phyloP scores from a whole-genome alignment of 2,113 vertebrate genomes.

The Terrapene triunguis region DNA sequence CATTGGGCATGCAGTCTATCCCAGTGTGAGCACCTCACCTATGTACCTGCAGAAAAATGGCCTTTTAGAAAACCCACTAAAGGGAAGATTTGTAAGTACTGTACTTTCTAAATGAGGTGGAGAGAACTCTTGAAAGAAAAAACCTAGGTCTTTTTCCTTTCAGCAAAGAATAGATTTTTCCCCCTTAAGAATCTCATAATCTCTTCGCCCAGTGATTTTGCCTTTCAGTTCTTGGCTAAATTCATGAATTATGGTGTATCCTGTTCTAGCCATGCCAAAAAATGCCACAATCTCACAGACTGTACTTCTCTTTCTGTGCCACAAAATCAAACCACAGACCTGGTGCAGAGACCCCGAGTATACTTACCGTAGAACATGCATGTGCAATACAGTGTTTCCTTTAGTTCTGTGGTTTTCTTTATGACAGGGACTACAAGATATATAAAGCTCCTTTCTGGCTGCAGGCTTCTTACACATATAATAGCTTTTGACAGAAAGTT shows the following conservation, averaged over 20 bases:
- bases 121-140: background rate
- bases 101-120: background rate
- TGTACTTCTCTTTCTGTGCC: background rate
- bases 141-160: background rate
- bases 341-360: background rate
- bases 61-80: background rate
- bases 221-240: constrained; percentile 7
- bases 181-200: background rate
- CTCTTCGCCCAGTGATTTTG: background rate
- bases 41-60: constrained; percentile 1
- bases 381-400: constrained; percentile 36
- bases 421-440: constrained; percentile 43
- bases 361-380: background rate
- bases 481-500: constrained; percentile 63
- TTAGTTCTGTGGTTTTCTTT: constrained; percentile 35
- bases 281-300: constrained; percentile 1
- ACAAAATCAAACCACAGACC: background rate
- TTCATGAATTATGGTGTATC: background rate
- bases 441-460: constrained; percentile 13
- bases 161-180: background rate
- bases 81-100: background rate
- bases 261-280: constrained; percentile 26
- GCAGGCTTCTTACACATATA: constrained; percentile 10
- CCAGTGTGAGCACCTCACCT: constrained; percentile 25
- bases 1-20: background rate